Conservation (phyloP, 2,888 invertebrate species). For the Mythimna albipuncta region DNA sequence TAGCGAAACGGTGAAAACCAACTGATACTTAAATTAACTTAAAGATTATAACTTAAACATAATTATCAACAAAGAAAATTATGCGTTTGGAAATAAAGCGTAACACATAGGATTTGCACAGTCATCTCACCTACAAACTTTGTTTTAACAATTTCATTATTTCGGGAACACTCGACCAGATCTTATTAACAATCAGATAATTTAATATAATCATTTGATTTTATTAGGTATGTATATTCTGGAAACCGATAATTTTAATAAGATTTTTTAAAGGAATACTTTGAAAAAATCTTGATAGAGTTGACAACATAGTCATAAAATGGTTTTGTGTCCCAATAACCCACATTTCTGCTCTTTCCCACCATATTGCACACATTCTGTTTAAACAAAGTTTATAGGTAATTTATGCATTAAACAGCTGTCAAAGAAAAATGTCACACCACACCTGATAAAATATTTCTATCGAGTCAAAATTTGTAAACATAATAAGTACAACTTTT, state of each 20-base stretch:
- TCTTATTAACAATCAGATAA: not conserved
- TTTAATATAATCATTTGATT: not conserved
- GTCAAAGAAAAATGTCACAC: not conserved
- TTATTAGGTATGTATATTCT: not conserved
- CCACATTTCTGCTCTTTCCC: not conserved
- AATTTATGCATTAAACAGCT: not conserved
- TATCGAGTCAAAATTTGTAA: not conserved
- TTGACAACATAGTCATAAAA: not conserved
- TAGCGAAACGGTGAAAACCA: slow-evolving; percentile 41
- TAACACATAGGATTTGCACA: slow-evolving; percentile 34
- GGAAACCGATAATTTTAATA: not conserved
- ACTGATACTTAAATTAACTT: slow-evolving; percentile 35
- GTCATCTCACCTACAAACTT: slow-evolving; percentile 13
- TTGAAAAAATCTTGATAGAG: not conserved
- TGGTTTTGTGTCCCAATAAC: not conserved
- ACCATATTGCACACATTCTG: slow-evolving; percentile 16
- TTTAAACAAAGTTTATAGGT: slow-evolving; percentile 31
- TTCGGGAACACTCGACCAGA: not conserved
- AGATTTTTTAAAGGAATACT: not conserved
- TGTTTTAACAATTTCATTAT: slow-evolving; percentile 21
- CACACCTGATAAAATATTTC: not conserved
- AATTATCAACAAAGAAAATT: slow-evolving; percentile 44
- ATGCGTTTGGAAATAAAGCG: slow-evolving; percentile 49
- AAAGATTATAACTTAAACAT: slow-evolving; percentile 38
- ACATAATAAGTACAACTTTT: not conserved